Base-by-base conservation (phyloP, 2,888 invertebrate species). In the Xanthorhoe designata region DNA sequence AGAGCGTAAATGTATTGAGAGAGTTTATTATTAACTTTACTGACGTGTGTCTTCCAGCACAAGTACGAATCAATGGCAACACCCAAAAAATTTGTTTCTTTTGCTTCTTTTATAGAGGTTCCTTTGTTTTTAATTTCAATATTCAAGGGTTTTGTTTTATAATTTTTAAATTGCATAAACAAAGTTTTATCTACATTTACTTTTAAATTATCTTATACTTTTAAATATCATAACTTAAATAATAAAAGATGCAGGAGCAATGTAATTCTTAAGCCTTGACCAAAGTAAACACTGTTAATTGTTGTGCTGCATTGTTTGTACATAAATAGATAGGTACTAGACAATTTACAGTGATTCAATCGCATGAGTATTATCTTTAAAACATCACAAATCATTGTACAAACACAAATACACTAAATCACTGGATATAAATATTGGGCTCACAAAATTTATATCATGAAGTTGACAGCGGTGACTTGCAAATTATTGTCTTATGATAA, bases 231-330 rank as follows among this genome's bases (percentile, higher is more conserved):
- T n/a, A n/a, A 9, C 13, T 38, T 38, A 38, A 35, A 2, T 5
- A 42, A 42, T 13, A 42, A 42, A 32, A 32, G 6, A 42, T 13
- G 38, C 38, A 42, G 38, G 2, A 13, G 38, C 38, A 42, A 42
- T 13, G 38, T 42, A 42, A 42, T 42, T 42, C 38, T 42, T 42
- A 42, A 55, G 38, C 50, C 64, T 61, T 66, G 61, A 49, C 52
- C 24, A 5, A 24, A n/a, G 13, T 19, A 57, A 17, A 17, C 9
- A 32, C 32, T 61, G 42, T 55, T 53, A 57, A 65, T 65, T 17
- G 29, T 38, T 66, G 51, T 13, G 45, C 61, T 66, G 53, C 53
- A 52, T 58, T 19, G 35, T 38, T 51, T 51, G 38, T 51, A 59
- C 50, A 38, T 35, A 35, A 50, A 51, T 50, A 50, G 8, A 38